These are phyloP conservation scores for Chaetophractus vellerosus DNA, from an alignment of 2,797 vertebrate genomes.

Conservation along the genomic window DNA sequence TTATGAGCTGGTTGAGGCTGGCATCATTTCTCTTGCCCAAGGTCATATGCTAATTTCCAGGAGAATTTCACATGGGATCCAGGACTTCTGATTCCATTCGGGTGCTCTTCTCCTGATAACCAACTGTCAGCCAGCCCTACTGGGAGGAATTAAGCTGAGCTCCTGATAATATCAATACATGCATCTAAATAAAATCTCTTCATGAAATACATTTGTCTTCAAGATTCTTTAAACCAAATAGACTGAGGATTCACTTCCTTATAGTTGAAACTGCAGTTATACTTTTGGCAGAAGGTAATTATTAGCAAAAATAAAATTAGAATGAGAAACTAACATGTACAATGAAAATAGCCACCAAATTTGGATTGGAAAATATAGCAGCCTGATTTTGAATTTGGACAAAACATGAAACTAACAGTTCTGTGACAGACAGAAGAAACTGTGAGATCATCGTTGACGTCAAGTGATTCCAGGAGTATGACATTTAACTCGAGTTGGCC, in stretches of 20 bases:
- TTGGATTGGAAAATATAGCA: neutral
- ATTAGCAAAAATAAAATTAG: constrained; percentile 44
- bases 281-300: neutral
- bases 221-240: neutral
- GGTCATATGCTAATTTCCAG: constrained; percentile 5
- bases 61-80: neutral
- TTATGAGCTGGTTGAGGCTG: neutral
- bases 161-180: constrained; percentile 13
- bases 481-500: neutral
- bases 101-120: neutral
- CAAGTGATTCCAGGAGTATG: constrained; percentile 47
- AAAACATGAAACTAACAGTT: constrained; percentile 39
- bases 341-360: constrained; percentile 16
- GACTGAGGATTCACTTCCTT: neutral
- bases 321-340: neutral
- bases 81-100: neutral
- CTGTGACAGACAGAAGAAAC: constrained; percentile 34
- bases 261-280: neutral
- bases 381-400: neutral
- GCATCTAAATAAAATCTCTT: constrained; percentile 11
- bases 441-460: neutral
- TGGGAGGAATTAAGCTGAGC: neutral
- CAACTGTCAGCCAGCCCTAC: neutral
- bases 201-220: constrained; percentile 31
- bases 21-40: constrained; percentile 37